Evolutionary conservation across 2,797 vertebrate genomes (phyloP).

Genomic region (Rhincodon typus): DNA sequence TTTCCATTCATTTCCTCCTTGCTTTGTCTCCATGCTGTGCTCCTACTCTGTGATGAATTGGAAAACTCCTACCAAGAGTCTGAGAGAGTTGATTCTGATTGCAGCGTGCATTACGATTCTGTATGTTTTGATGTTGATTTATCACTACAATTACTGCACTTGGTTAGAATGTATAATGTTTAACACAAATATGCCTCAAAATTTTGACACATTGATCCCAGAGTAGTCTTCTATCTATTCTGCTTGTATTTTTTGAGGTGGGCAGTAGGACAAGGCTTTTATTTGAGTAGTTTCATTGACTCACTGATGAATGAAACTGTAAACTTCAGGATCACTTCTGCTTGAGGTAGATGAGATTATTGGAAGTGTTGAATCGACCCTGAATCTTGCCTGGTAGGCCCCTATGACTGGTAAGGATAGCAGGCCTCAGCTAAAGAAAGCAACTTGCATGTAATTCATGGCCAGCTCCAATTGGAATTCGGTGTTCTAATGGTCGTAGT

Average conservation of each 20-base stretch:
- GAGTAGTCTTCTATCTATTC: background rate
- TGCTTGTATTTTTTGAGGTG: background rate
- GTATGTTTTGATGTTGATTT: background rate
- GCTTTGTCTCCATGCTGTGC: no score
- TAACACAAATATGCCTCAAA: background rate
- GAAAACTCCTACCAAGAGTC: background rate
- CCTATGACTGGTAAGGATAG: background rate
- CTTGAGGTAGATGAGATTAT: background rate
- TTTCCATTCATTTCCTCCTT: background rate
- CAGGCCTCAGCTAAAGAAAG: background rate
- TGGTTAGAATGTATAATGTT: background rate
- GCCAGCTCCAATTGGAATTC: background rate
- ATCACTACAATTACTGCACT: background rate
- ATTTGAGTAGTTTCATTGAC: background rate
- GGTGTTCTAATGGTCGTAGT: background rate
- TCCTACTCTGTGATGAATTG: background rate
- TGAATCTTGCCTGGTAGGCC: background rate
- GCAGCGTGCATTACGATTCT: background rate
- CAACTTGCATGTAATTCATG: background rate
- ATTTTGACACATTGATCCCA: background rate
- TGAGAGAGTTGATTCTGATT: no score
- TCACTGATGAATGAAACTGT: background rate
- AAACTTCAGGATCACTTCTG: background rate
- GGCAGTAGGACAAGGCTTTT: background rate
- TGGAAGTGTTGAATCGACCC: background rate